A percentile compares a stretch with the other conserved stretches of the same genome.
Conservation (phyloP, 2,797 vertebrate genomes). For the Myotis findleyi region DNA sequence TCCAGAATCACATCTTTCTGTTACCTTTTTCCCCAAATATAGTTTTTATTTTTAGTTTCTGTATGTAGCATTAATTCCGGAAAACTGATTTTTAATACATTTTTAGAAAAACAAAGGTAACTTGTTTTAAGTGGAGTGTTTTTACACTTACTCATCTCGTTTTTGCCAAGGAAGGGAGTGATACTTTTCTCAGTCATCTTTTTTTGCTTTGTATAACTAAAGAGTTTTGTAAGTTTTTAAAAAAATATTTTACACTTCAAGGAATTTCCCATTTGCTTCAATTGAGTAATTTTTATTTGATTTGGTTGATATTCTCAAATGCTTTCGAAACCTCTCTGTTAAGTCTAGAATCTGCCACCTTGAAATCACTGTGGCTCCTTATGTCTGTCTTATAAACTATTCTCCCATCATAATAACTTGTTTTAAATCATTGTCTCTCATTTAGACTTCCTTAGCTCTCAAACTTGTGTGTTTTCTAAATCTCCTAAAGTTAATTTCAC, state of each 20-base stretch:
- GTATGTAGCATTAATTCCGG: not conserved
- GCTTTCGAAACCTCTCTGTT: not conserved
- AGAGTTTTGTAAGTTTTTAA: not conserved
- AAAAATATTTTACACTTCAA: not conserved
- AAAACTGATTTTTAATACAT: not conserved
- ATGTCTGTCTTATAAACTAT: not conserved
- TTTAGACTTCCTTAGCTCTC: not conserved
- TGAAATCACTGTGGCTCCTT: not conserved
- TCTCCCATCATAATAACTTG: not conserved
- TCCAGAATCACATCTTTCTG: not conserved
- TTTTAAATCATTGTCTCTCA: conserved; percentile 1
- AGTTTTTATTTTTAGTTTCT: conserved; percentile 37
- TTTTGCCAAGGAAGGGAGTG: conserved; percentile 10
- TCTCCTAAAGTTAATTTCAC: not conserved
- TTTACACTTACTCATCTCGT: not conserved
- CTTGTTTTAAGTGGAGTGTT: not conserved
- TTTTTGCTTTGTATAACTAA: not conserved
- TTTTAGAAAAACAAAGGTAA: not conserved
- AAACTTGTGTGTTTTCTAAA: not conserved
- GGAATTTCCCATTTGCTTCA: conserved; percentile 38
- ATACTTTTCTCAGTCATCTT: not conserved
- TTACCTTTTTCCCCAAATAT: not conserved
- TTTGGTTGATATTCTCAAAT: not conserved
- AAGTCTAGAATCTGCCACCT: not conserved
- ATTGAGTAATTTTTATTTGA: not conserved